phyloP scores from a whole-genome alignment of 2,797 vertebrate genomes.

The Chiloscyllium punctatum region DNA sequence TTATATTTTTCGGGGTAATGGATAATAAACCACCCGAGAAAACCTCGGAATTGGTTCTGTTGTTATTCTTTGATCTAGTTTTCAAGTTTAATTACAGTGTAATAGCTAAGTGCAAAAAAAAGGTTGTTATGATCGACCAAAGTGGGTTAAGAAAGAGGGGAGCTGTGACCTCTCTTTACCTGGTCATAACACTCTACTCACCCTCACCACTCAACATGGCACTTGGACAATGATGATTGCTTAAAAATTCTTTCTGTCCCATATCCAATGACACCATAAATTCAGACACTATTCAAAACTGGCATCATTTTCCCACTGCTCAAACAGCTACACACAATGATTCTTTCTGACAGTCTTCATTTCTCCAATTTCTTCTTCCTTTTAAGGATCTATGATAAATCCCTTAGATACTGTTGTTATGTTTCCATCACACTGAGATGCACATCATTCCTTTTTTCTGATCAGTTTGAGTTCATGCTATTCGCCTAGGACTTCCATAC shows the following conservation, averaged over 20 bases:
- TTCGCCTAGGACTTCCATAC: not conserved
- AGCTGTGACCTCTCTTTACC: too few relatives aligned
- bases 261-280: not conserved
- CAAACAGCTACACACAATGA: not conserved
- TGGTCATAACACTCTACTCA: not conserved
- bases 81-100: too few relatives aligned
- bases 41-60: too few relatives aligned
- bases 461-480: not conserved
- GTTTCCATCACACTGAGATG: not conserved
- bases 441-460: not conserved
- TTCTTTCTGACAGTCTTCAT: not conserved
- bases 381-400: not conserved
- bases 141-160: too few relatives aligned
- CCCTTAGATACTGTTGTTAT: not conserved
- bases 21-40: too few relatives aligned
- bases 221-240: not conserved
- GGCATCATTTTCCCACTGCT: not conserved
- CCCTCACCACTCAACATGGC: not conserved
- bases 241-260: not conserved
- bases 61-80: too few relatives aligned
- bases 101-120: too few relatives aligned
- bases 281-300: not conserved
- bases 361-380: not conserved
- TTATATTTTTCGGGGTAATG: too few relatives aligned
- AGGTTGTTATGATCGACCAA: too few relatives aligned